Evolutionary conservation across 2,888 invertebrate species (phyloP).

Genomic region (Marronus borbonicus): DNA sequence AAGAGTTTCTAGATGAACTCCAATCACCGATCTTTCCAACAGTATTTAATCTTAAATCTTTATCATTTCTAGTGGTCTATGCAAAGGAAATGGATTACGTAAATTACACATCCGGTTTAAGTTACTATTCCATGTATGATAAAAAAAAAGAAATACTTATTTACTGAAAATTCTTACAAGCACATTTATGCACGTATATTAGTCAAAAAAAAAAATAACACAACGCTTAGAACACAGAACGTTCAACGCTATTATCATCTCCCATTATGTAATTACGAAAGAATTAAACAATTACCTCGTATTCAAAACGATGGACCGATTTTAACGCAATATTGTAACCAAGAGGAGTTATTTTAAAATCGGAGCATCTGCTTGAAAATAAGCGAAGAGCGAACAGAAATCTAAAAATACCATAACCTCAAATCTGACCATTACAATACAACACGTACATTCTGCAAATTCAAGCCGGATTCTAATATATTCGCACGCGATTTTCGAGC

Average conservation of each 20-base stretch:
- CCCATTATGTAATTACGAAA: slow-evolving; percentile 24
- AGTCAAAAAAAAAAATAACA: too few species aligned
- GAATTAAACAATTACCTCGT: slow-evolving; percentile 4
- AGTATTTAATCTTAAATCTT: not conserved
- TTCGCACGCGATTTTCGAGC: not conserved
- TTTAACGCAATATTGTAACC: slow-evolving; percentile 13
- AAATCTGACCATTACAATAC: slow-evolving; percentile 25
- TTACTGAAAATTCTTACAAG: not conserved
- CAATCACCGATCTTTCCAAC: not conserved
- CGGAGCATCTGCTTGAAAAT: slow-evolving; percentile 21
- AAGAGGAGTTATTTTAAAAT: slow-evolving; percentile 32
- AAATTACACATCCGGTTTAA: slow-evolving; percentile 26
- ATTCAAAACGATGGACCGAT: slow-evolving; percentile 12
- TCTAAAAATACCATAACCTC: slow-evolving; percentile 42
- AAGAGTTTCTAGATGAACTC: too few species aligned
- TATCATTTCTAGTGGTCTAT: slow-evolving; percentile 18
- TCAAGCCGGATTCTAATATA: slow-evolving; percentile 5
- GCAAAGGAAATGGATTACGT: not conserved
- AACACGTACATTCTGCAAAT: slow-evolving; percentile 20
- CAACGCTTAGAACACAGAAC: not conserved
- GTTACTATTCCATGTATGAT: not conserved
- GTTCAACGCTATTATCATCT: not conserved
- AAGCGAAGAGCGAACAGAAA: slow-evolving; percentile 26
- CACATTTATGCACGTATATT: too few species aligned
- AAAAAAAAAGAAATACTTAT: not conserved